Evolutionary conservation across 1,140 invertebrate species (phyloP), one percentile per base, ranked within the genome.

Genomic region (Chrysoperla carnea): DNA sequence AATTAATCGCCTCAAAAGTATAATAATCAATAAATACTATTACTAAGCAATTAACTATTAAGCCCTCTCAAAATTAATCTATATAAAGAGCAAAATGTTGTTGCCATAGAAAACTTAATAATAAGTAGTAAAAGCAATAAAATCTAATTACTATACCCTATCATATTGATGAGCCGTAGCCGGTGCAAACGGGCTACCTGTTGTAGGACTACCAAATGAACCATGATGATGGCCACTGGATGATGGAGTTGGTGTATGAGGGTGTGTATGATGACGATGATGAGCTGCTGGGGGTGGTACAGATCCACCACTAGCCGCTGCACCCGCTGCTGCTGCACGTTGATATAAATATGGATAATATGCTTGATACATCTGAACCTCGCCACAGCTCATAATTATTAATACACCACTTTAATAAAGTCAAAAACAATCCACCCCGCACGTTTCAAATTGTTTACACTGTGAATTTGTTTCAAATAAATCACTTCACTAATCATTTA

Each of bases 341-440:
- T 68, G 67, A 51, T 69, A 69, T 46, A 70, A 61, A 51, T 70
- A 70, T 31, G 67, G 67, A 55, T 68, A 68, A 57, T 70, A 70
- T 42, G 67, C 65, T 54, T 70, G 68, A 59, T 70, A 70, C 58
- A 70, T 67, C 31, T 33, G 31, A 54, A 70, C 68, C 61, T 70
- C 67, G 54, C 66, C 64, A 60, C 68, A 70, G 58, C 66, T 68
- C 68, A 70, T 70, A 45, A 39, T 50, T 33, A 23, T 23, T 23
- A 23, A 23, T 23, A 23, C 17, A 23, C 17, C 17, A 23, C 17
- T 23, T 23, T 23, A 23, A 3, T 23, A 23, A 23, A 3, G 17
- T 23, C 17, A 23, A 23, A 23, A 23, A 23, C 5, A 23, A 23
- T 23, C 17, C 17, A 23, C 17, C 2, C 17, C 17, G 17, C 17